Evolutionary conservation across 2,888 invertebrate genomes (phyloP).

Genomic region (Drosophila prolongata): DNA sequence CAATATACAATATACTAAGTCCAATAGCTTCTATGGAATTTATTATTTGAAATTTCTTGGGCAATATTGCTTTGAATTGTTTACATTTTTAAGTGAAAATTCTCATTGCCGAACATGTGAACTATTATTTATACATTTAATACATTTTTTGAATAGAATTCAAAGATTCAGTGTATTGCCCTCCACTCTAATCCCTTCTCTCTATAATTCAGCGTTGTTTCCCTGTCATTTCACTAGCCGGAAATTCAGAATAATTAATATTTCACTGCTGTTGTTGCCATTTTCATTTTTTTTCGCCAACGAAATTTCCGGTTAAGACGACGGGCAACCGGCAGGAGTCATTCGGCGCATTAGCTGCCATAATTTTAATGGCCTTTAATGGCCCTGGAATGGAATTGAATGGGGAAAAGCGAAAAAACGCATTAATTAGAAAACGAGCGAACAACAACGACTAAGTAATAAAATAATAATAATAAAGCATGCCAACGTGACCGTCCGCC

Average conservation of each 20-base stretch:
- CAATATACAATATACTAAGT: no score
- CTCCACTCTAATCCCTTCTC: no score
- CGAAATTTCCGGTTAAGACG: constrained; percentile 72
- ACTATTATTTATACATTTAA: not conserved
- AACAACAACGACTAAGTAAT: constrained; percentile 52
- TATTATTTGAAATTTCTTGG: no score
- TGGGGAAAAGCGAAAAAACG: constrained; percentile 43
- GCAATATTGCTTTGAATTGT: no score
- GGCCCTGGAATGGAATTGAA: constrained; percentile 68
- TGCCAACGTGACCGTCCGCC: constrained; percentile 65
- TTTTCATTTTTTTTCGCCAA: constrained; percentile 39
- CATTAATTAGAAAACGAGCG: constrained; percentile 77
- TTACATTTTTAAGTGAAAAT: no score
- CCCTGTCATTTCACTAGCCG: constrained; percentile 53
- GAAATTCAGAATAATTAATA: constrained; percentile 61
- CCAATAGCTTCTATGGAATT: no score
- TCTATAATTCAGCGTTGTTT: not conserved
- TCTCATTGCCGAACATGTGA: no score
- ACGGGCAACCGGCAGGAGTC: constrained; percentile 33
- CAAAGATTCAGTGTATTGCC: no score
- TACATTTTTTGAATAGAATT: constrained; percentile 8
- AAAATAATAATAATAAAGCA: constrained; percentile 74
- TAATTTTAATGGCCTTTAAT: constrained; percentile 80
- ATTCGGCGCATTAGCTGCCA: constrained; percentile 66
- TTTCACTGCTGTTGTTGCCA: constrained; percentile 15